phyloP scores from a whole-genome alignment of 2,888 invertebrate genomes.

The Leptopilina syphax region DNA sequence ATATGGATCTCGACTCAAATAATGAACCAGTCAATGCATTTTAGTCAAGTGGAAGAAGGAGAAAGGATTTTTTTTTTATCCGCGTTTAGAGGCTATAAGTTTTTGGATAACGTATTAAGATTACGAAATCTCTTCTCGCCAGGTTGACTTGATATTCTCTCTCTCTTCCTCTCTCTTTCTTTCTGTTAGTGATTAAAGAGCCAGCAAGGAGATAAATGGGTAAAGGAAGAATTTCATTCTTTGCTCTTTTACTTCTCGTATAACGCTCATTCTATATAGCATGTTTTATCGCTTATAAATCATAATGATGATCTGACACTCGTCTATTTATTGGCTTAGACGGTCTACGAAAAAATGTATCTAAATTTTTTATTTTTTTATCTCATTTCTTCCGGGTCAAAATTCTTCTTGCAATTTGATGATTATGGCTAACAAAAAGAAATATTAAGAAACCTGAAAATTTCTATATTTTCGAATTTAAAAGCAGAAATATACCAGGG shows the following conservation, averaged over 20 bases:
- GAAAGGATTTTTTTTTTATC: too few species aligned
- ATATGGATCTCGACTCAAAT: constrained; percentile 1
- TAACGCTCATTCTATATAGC: constrained; percentile 19
- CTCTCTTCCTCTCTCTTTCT: background rate
- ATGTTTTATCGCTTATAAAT: constrained; percentile 31
- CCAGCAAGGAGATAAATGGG: constrained; percentile 57
- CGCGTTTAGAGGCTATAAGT: background rate
- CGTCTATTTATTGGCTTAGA: constrained; percentile 30
- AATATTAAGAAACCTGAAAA: too few species aligned
- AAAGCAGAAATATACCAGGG: too few species aligned
- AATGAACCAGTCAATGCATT: constrained; percentile 59
- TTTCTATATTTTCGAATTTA: too few species aligned
- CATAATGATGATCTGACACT: constrained; percentile 21
- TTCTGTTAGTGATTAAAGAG: constrained; percentile 53
- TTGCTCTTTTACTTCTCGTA: constrained; percentile 33
- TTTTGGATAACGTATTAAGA: constrained; percentile 58
- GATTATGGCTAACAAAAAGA: too few species aligned
- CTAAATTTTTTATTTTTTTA: background rate
- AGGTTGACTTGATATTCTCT: constrained; percentile 22
- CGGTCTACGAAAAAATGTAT: constrained; percentile 22
- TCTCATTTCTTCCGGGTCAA: constrained; percentile 8
- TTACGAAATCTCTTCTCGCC: constrained; percentile 54
- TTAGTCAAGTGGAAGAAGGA: constrained; percentile 6
- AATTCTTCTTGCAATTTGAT: background rate
- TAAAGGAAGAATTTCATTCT: constrained; percentile 59